phyloP scores from a whole-genome alignment of 2,888 invertebrate species.

The Plebejus argus region DNA sequence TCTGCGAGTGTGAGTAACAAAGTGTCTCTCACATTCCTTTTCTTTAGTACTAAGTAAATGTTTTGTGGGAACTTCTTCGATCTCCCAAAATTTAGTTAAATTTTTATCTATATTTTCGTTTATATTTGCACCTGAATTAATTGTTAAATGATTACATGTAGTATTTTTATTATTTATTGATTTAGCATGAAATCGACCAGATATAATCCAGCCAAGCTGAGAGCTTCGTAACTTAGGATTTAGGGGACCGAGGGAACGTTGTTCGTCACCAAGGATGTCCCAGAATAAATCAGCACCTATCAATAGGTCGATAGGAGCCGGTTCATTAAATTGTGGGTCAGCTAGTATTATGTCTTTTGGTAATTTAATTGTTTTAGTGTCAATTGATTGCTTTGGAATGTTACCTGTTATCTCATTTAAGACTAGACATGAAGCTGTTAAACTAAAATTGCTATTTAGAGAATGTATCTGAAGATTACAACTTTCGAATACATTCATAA shows the following conservation, averaged over 20 bases:
- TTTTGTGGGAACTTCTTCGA: constrained; percentile 43
- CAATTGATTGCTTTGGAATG: constrained; percentile 36
- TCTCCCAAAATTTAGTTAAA: constrained; percentile 35
- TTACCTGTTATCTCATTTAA: constrained; percentile 34
- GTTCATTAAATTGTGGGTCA: constrained; percentile 39
- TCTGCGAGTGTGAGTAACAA: constrained; percentile 37
- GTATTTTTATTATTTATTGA: not conserved
- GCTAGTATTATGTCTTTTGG: constrained; percentile 38
- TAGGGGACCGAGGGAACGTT: constrained; percentile 38
- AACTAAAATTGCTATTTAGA: no score
- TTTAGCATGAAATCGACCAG: constrained; percentile 41
- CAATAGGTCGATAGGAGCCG: constrained; percentile 38
- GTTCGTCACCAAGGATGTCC: constrained; percentile 43
- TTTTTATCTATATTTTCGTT: constrained; percentile 35
- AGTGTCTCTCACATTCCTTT: constrained; percentile 43
- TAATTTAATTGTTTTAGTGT: constrained; percentile 34
- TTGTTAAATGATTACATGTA: constrained; percentile 36
- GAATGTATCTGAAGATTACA: no score
- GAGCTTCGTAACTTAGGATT: constrained; percentile 41
- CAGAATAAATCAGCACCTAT: constrained; percentile 43
- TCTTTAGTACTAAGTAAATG: constrained; percentile 37
- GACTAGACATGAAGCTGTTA: no score
- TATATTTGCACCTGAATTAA: not conserved
- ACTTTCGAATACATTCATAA: no score
- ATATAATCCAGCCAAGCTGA: constrained; percentile 45